Base-by-base conservation (phyloP, 2,797 vertebrate genomes). In the Urosaurus nigricauda region DNA sequence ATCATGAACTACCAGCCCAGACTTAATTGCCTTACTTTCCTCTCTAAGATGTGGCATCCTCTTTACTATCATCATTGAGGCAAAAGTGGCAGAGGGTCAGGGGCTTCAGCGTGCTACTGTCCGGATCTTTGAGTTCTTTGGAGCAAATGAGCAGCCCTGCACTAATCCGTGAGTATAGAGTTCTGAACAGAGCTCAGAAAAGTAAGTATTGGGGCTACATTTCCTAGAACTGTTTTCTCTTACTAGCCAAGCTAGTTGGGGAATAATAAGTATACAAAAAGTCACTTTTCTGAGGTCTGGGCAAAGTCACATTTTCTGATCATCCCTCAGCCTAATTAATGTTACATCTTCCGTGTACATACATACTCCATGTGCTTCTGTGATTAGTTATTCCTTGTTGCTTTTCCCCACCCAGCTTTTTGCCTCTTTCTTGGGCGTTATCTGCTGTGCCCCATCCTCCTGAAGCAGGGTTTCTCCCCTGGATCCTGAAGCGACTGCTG, bases 21-120 rank as follows among this genome's bases (percentile, higher is more conserved):
- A 0, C 87, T 60, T 56, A 79, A 89, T 65, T 17, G 4, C 0
- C 13, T 0, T 0, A 26, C 14, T 17, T 24, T 68, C 93, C 93
- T 85, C 73, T 60, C 79, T 63, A 32, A 95, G 97, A 79, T 96
- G 94, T 0, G 95, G 96, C 87, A 97, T 93, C 87, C 90, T 98
- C 88, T 98, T 98, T 93, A 98, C 95, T 0, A 92, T 98, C 83
- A 95, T 96, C 0, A 6, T 97, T 86, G 98, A 98, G 94, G 53
- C 2, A 78, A n/a, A 71, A 85, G 84, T 85, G 90, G 2, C 40
- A 47, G 80, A 85, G 53, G 85, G 37, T 0, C 58, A 90, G 85
- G 84, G 40, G 89, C 0, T n/a, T 26, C 95, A 79, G 82, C 87
- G 75, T 79, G 95, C 96, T 0, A 82, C 90, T 6, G 85, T 97